A percentile compares a stretch with the other conserved stretches of the same genome.
phyloP scores from a whole-genome alignment of 2,888 invertebrate species.

The Drosophila barbarae region DNA sequence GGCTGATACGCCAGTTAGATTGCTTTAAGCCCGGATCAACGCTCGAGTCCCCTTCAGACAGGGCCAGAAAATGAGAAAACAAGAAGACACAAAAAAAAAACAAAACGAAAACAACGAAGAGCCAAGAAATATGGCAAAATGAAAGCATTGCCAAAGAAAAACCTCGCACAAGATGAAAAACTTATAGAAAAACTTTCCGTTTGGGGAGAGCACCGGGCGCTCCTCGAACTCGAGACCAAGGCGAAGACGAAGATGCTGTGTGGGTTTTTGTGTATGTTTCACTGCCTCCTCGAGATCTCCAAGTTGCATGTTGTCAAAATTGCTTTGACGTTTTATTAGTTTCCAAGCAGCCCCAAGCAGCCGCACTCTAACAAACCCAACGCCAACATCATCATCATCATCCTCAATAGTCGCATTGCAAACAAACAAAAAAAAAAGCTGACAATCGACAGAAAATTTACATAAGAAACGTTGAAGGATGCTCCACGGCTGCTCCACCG shows the following conservation, averaged over 20 bases:
- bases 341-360: slow-evolving; percentile 47
- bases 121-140: slow-evolving; percentile 46
- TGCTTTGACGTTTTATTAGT: slow-evolving; percentile 75
- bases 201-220: slow-evolving; percentile 8
- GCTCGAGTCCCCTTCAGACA: slow-evolving; percentile 19
- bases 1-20: slow-evolving; percentile 49
- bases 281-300: slow-evolving; percentile 32
- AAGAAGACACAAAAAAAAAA: background rate
- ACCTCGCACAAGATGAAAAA: slow-evolving; percentile 54
- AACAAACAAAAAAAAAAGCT: slow-evolving; percentile 18
- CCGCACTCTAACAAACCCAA: slow-evolving; percentile 44
- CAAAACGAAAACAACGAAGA: background rate
- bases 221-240: slow-evolving; percentile 22
- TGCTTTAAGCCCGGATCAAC: slow-evolving; percentile 53
- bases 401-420: slow-evolving; percentile 16
- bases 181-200: slow-evolving; percentile 49
- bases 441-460: slow-evolving; percentile 53
- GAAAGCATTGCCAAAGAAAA: slow-evolving; percentile 51
- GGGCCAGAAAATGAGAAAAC: slow-evolving; percentile 7
- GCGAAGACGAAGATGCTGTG: slow-evolving; percentile 26
- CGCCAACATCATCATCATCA: slow-evolving; percentile 19
- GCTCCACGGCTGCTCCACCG: slow-evolving; percentile 47
- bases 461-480: slow-evolving; percentile 66
- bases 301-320: slow-evolving; percentile 67
- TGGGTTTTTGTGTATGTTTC: slow-evolving; percentile 28